Evolutionary conservation across 2,888 invertebrate species (phyloP).

Genomic region (Macropis europaea): DNA sequence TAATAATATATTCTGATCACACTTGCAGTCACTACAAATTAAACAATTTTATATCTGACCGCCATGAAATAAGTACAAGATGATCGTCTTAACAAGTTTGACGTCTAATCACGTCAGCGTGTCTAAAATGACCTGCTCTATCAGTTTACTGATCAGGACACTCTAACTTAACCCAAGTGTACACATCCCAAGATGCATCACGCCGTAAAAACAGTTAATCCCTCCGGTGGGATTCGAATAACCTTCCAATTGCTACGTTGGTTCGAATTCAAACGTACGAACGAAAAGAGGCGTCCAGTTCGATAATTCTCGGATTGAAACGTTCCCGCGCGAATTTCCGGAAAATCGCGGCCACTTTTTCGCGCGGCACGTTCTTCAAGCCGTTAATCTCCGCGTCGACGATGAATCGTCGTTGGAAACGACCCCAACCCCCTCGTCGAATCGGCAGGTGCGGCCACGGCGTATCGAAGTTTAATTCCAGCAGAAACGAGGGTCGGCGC

Average conservation of each 20-base stretch:
- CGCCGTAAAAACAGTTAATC: neutral
- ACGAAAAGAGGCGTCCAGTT: neutral
- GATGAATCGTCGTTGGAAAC: conserved; percentile 60
- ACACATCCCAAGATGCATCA: too few relatives aligned
- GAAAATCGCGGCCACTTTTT: conserved; percentile 30
- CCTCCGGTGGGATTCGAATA: too few relatives aligned
- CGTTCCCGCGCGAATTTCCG: conserved; percentile 9
- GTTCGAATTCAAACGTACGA: neutral
- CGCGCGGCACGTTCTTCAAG: neutral
- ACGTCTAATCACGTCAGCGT: conserved; percentile 1
- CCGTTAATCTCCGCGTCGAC: conserved; percentile 60
- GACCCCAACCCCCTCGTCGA: conserved; percentile 18
- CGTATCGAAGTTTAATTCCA: conserved; percentile 63
- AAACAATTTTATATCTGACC: too few relatives aligned
- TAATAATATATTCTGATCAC: too few relatives aligned
- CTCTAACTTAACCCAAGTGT: too few relatives aligned
- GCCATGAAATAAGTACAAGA: too few relatives aligned
- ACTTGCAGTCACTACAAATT: too few relatives aligned
- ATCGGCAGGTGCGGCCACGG: conserved; percentile 47
- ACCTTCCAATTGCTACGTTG: too few relatives aligned
- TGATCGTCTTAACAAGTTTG: too few relatives aligned
- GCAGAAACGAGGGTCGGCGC: conserved; percentile 40
- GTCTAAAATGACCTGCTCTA: too few relatives aligned
- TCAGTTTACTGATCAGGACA: too few relatives aligned
- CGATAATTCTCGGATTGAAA: neutral